These are phyloP conservation scores for Mesoligia furuncula DNA, from an alignment of 2,888 invertebrate genomes.

Conservation along the genomic window DNA sequence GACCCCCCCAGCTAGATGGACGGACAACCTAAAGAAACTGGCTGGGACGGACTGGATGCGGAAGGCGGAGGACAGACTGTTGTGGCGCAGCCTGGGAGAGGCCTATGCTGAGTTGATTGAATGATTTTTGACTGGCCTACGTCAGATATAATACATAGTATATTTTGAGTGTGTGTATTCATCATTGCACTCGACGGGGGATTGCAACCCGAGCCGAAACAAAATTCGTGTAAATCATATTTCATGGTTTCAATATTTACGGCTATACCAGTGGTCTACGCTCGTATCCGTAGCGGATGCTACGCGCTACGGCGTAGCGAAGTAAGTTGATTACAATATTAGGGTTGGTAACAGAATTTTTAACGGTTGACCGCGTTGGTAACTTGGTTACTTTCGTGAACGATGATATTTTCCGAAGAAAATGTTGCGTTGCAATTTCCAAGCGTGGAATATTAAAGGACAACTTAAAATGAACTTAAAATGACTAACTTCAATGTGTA, in stretches of 20 bases:
- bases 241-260: not conserved
- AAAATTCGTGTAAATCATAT: not conserved
- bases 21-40: no score
- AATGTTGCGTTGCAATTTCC: no score
- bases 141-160: not conserved
- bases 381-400: constrained; percentile 4
- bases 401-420: not conserved
- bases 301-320: constrained; percentile 37
- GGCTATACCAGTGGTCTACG: not conserved
- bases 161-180: not conserved
- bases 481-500: no score
- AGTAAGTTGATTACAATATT: constrained; percentile 7
- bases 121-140: no score
- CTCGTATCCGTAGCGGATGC: constrained; percentile 7
- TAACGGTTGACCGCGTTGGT: not conserved
- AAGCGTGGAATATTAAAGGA: no score
- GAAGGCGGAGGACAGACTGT: no score
- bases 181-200: not conserved
- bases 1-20: no score
- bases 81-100: no score
- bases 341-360: constrained; percentile 20
- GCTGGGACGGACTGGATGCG: no score
- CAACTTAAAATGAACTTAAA: no score
- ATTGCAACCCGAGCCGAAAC: not conserved
- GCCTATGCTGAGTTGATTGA: no score